Base-by-base conservation (phyloP, 2,797 vertebrate genomes). In the Amphiprion clarkii region DNA sequence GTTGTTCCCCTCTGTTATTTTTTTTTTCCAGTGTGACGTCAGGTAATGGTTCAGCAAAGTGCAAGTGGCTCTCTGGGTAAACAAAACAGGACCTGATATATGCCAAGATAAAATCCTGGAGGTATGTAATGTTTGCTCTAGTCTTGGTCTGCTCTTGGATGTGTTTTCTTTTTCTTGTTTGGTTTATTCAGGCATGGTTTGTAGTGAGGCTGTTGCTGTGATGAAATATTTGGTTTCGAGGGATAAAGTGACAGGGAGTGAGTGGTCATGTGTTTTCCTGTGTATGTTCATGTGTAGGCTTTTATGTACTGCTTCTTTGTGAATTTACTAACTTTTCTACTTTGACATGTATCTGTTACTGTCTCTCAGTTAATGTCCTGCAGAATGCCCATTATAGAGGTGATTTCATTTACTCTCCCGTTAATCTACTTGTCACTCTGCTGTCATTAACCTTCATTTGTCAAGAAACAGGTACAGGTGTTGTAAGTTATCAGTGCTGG, bases 41-140 rank as follows among this genome's bases (percentile, higher is more conserved):
- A 66, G 62, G 64, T 73, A 79, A 81, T 69, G 71, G 42, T 36
- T 74, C 52, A 74, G 62, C 56, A 74, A 79, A 68, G 76, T 67
- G 36, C 14, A 61, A 56, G 54, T 4, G 4, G 36, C 75, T 74
- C 63, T 40, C 42, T 36, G 42, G 52, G 68, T 74, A 74, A 83
- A 76, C 68, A 56, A 66, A 81, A 60, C 56, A 48, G 60, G 67
- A 66, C 33, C 13, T 76, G 76, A 78, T 76, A 80, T 78, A 74
- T 77, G 58, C 74, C 48, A 60, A 61, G 61, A 68, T 23, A 5
- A 60, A 63, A 79, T 77, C 56, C 49, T 49, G 54, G 51, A 76
- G 56, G 39, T 44, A 42, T 48, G 17, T 19, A 33, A 27, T 82
- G 62, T 84, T 78, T 85, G 56, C 51, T 57, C 62, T 44, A 40